Conservation (phyloP, 2,113 vertebrate genomes). For the Synchiropus splendidus region DNA sequence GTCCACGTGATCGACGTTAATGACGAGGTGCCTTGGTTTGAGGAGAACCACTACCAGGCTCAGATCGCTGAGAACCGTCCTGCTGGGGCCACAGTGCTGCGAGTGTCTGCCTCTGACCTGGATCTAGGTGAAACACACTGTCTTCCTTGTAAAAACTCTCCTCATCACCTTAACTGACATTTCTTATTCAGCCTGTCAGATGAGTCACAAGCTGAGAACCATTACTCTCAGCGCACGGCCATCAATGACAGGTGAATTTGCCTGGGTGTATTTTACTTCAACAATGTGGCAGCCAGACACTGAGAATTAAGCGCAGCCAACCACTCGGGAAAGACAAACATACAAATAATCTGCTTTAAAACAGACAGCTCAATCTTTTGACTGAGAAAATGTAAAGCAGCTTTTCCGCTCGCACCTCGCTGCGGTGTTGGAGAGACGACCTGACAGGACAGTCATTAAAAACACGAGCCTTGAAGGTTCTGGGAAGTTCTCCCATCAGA, state of each 20-base stretch:
- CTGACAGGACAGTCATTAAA: too few relatives aligned
- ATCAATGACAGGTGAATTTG: slow-evolving; percentile 49
- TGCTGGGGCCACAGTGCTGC: slow-evolving; percentile 71
- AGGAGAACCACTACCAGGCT: slow-evolving; percentile 72
- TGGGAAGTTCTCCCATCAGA: too few relatives aligned
- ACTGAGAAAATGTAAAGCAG: too few relatives aligned
- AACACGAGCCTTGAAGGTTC: too few relatives aligned
- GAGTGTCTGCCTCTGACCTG: slow-evolving; percentile 74
- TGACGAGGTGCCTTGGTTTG: slow-evolving; percentile 82
- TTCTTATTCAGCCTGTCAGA: too few relatives aligned
- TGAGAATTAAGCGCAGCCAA: slow-evolving; percentile 25
- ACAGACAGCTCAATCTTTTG: too few relatives aligned
- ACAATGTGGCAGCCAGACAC: slow-evolving; percentile 52
- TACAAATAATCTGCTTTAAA: slow-evolving; percentile 11
- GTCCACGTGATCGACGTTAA: slow-evolving; percentile 88
- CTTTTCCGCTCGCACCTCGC: too few relatives aligned
- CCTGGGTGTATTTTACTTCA: slow-evolving; percentile 49
- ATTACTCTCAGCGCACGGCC: too few relatives aligned
- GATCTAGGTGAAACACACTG: slow-evolving; percentile 76
- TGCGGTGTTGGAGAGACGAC: too few relatives aligned
- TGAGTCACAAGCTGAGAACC: slow-evolving; percentile 63
- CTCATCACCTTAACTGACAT: too few relatives aligned
- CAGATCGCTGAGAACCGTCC: slow-evolving; percentile 79
- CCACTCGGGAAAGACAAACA: slow-evolving; percentile 41
- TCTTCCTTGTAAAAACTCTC: slow-evolving; percentile 19